Base-by-base conservation (phyloP, 2,113 vertebrate species). In the Xyliphius kryptos region DNA sequence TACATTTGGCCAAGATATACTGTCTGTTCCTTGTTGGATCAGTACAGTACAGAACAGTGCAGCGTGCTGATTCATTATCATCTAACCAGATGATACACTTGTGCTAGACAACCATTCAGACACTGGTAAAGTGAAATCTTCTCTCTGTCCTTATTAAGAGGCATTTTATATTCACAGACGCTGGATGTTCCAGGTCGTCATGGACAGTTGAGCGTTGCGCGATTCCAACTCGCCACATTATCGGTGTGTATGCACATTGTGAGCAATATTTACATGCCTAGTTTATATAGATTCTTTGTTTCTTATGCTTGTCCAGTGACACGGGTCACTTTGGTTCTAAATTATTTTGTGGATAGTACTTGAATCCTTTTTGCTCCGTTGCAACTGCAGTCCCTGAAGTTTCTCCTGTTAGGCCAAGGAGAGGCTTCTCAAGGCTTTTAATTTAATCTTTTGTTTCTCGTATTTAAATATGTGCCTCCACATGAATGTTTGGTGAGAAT, bases 301-400 rank as follows among this genome's bases (percentile, higher is more conserved):
- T 21, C 6, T 19, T 15, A 20, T 22, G 5, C 41, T 72, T 49
- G 10, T 53, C 57, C 37, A 57, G 75, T 70, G 57, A 70, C 57
- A 56, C 56, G 43, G 56, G 61, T 79, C 72, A 67, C 70, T 79
- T 69, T 63, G 52, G 74, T 75, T 80, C 62, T 83, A 83, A 83
- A 76, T 87, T 85, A 84, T 86, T 85, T 78, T 81, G 74, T 83
- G 76, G 71, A 81, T 80, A 84, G 80, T 87, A 87, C 86, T 87
- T 85, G 86, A 87, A 88, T 80, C 75, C 80, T 68, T 16, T 38
- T 55, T 32, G 8, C 54, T 14, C 54, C 9, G 53, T 63, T 54
- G 51, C 52, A 66, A 52, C 41, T 61, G n/a, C n/a, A n/a, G n/a
- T n/a, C n/a, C n/a, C n/a, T n/a, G n/a, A n/a, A n/a, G n/a, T n/a